Evolutionary conservation across 2,888 invertebrate species (phyloP), one percentile per base, ranked within the genome.

Genomic region (Stenichneumon culpator): DNA sequence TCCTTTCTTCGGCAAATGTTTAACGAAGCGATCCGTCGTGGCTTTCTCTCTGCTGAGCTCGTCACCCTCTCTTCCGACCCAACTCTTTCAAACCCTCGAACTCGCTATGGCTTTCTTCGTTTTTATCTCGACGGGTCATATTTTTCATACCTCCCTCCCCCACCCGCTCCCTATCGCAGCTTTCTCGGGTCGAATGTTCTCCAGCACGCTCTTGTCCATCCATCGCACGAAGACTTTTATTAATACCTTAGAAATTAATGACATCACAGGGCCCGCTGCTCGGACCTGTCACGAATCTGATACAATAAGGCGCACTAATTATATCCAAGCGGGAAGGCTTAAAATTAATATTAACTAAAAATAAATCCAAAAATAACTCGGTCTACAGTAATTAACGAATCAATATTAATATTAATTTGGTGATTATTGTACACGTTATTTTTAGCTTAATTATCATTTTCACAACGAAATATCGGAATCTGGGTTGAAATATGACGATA

Each of bases 21-120:
- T 90, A 91, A 90, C 90, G 90, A 90, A 90, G 90, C 90, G 89
- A 90, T 89, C 86, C 87, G 80, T 84, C 83, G 79, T 86, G 86
- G 89, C 88, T 88, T 88, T 87, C 88, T 87, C 78, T 87, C 86
- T 63, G 67, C 79, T 54, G 60, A 79, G 73, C 79, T 60, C 47
- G 65, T 67, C 25, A 32, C 50, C 36, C 74, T 32, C 32, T 25
- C 36, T 52, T 63, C 50, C 19, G 16, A n/a, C 44, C 75, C 70
- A 82, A 83, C 84, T 74, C 69, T 60, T 65, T 44, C 44, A 57
- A 57, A 25, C 57, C 60, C 44, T 67, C 39, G 4, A 54, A 22
- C 44, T 52, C 44, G 25, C 39, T 52, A 36, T 14, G 14, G 57
- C 39, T 63, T 39, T 54, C 57, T 57, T 67, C 47, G 47, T 77